These are phyloP conservation scores for Paralinhomoeus sp. DNA, from an alignment of 2,888 invertebrate genomes.

Conservation along the genomic window DNA sequence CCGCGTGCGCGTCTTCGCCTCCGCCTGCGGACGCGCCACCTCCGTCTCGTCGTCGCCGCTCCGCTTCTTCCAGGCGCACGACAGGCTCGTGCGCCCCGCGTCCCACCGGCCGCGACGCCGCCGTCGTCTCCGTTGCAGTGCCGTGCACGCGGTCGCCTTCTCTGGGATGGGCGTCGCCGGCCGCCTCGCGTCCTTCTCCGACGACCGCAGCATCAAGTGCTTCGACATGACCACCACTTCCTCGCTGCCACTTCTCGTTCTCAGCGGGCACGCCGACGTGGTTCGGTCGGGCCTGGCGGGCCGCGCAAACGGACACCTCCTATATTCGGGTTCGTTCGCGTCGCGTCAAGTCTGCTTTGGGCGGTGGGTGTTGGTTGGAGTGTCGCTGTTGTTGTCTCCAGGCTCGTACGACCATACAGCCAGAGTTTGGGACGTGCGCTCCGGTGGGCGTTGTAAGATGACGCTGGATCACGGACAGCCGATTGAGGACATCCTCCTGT, in stretches of 20 bases:
- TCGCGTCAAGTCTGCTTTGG: no score
- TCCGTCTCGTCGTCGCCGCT: conserved; percentile 46
- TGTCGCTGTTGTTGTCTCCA: conserved; percentile 6
- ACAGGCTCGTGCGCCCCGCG: no score
- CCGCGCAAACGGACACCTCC: conserved; percentile 10
- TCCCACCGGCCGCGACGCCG: no score
- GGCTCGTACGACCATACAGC: conserved; percentile 62
- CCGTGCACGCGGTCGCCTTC: conserved; percentile 7
- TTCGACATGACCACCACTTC: conserved; percentile 13
- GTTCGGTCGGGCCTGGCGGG: conserved; percentile 14
- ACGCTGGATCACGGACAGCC: conserved; percentile 64
- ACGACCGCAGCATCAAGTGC: conserved; percentile 17
- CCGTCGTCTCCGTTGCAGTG: not conserved
- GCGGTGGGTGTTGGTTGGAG: no score
- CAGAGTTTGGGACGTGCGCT: conserved; percentile 50
- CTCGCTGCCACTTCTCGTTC: conserved; percentile 2
- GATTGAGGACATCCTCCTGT: conserved; percentile 61
- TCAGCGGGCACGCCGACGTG: conserved; percentile 15
- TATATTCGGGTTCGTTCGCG: conserved; percentile 9
- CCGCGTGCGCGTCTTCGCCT: conserved; percentile 63
- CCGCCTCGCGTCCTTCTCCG: conserved; percentile 11
- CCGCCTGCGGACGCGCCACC: no score
- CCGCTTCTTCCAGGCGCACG: conserved; percentile 61
- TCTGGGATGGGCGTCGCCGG: not conserved
- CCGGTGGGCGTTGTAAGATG: conserved; percentile 22